Evolutionary conservation across 2,888 invertebrate species (phyloP), one percentile per base, ranked within the genome.

Genomic region (Ormyrus thymus): DNA sequence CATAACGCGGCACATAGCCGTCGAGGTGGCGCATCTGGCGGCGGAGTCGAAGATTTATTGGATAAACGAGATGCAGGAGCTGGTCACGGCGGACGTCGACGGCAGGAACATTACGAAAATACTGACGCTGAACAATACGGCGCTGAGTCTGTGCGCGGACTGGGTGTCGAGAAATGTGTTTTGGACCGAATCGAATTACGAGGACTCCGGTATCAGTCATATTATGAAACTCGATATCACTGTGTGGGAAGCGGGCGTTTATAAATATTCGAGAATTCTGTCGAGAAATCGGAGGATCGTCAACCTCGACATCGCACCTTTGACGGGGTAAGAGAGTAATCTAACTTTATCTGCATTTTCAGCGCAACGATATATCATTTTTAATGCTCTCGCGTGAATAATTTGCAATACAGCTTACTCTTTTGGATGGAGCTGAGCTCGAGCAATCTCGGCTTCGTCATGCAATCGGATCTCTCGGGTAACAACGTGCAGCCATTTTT

Each of bases 131-230:
- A 91, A 92, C 51, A 92, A 92, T n/a, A 92, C 92, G 50, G 93
- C 93, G 0, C 89, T 93, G 9, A 94, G 95, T 79, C 90, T 98
- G 46, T 93, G 95, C 1, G 92, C 97, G 0, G 97, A 98, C 90
- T 98, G 98, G 98, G 93, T 98, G 61, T 94, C 95, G 68, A 92
- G 97, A 68, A 93, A 94, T 64, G 91, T 98, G 7, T 98, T 96
- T 88, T 97, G 96, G 94, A 92, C 95, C 0, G 96, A 96, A 89
- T 86, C 92, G 29, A 92, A 92, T 83, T 90, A 91, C 48, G 87
- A 84, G 9, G 88, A 85, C 78, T 86, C 84, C 58, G 84, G 83
- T 76, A 91, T 92, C 82, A 92, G 92, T 78, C 92, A 92, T 0
- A 91, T 95, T 46, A 93, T 94, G 85, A 92, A 93, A 81, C 90